Evolutionary conservation across 2,797 vertebrate genomes (phyloP).

Genomic region (Myiotriccus ornatus): DNA sequence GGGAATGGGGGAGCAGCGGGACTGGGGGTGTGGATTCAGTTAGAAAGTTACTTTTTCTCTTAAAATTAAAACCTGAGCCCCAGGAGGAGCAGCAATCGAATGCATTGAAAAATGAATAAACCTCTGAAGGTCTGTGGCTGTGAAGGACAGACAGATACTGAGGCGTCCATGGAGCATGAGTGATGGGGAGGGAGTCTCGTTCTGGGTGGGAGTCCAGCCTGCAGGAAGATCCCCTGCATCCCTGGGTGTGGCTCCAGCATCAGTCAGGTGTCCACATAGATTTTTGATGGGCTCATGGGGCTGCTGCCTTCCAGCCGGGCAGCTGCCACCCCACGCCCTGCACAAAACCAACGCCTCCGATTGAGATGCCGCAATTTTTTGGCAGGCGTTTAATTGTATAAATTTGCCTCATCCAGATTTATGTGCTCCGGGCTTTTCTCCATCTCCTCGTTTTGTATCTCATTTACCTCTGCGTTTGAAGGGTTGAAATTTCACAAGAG

Average conservation of each 20-base stretch:
- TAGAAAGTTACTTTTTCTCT: background rate
- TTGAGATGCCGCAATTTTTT: constrained; percentile 54
- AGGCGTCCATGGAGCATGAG: background rate
- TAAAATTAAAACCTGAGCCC: background rate
- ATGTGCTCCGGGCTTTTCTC: constrained; percentile 52
- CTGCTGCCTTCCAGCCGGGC: background rate
- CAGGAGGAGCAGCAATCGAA: background rate
- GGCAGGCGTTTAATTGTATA: constrained; percentile 54
- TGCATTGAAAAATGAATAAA: background rate
- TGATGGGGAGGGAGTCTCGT: accelerated
- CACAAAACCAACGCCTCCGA: constrained; percentile 14
- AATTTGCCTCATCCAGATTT: constrained; percentile 58
- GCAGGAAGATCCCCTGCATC: background rate
- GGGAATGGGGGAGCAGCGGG: background rate
- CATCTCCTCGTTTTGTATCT: constrained; percentile 42
- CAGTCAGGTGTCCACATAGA: background rate
- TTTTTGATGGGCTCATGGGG: background rate
- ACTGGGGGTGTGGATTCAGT: background rate
- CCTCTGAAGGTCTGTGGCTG: background rate
- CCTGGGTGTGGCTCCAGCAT: background rate
- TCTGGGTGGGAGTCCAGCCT: background rate
- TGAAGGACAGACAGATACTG: background rate
- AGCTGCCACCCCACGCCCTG: constrained; percentile 37
- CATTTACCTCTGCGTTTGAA: constrained; percentile 38
- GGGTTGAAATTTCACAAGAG: constrained; percentile 45